Base-by-base conservation (phyloP, 2,888 invertebrate genomes). In the Heliconius charithonia region DNA sequence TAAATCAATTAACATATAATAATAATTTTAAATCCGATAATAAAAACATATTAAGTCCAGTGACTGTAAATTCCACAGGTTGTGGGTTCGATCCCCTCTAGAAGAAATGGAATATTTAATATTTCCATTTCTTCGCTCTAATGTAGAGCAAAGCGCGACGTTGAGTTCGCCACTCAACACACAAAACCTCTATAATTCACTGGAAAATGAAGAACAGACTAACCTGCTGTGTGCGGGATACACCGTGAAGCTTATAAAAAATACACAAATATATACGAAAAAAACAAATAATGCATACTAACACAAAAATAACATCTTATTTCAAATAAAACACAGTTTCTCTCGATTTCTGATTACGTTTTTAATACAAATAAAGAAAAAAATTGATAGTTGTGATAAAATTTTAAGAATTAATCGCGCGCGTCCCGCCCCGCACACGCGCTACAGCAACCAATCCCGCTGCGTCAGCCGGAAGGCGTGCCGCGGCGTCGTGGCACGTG, bases 401-500 rank as follows among this genome's bases (percentile, higher is more conserved):
- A 71, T 13, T 74, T 75, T 86, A 87, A 88, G 88, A 87, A 86
- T 83, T 75, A 81, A 85, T 78, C 85, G 87, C 87, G 85, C 83
- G 86, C 83, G 83, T 83, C 83, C 87, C 89, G 87, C 86, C 87
- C 86, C 82, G 86, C 85, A 83, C 82, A 83, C 83, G 83, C 83
- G 79, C 84, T 82, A 79, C 82, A 81, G 78, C 81, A 84, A 82
- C 91, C 92, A 92, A 91, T 91, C 84, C 83, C 81, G 82, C 81
- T 77, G 69, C 82, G 81, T 81, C 80, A 79, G 77, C 66, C 81
- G 77, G 84, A 85, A 86, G 89, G 89, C 89, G 89, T 88, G 88
- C 85, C 88, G 81, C 67, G 78, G 75, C 63, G 75, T 75, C 82
- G 59, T 63, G 41, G 81, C 83, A 83, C 84, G 86, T 84, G 85